A percentile compares a stretch with the other conserved stretches of the same genome.
Evolutionary conservation across 2,113 vertebrate genomes (phyloP).

Genomic region (Eurystomus gularis): DNA sequence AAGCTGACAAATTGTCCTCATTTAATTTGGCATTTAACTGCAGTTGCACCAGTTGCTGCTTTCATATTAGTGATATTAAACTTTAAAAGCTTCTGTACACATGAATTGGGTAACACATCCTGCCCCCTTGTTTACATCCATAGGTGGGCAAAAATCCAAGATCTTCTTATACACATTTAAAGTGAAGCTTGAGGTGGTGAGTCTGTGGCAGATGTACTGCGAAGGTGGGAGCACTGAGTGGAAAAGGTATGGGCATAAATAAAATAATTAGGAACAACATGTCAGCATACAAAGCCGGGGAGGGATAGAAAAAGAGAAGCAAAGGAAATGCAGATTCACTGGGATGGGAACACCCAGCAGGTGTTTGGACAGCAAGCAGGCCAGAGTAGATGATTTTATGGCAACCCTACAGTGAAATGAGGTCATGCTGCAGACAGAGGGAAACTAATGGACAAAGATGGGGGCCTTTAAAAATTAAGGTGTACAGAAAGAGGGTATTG

Average conservation of each 20-base stretch:
- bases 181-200: neutral
- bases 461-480: conserved; percentile 23
- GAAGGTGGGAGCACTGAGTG: neutral
- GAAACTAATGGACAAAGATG: neutral
- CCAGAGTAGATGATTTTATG: conserved; percentile 2
- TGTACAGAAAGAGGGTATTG: neutral
- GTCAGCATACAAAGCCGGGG: neutral
- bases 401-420: conserved; percentile 29
- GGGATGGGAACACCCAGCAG: neutral
- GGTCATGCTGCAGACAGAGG: neutral
- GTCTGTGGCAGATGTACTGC: neutral
- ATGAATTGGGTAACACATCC: neutral
- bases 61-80: neutral
- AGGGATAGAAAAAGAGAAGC: neutral
- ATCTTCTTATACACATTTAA: neutral
- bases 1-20: neutral
- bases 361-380: neutral
- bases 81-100: neutral
- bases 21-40: neutral
- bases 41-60: neutral
- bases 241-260: neutral
- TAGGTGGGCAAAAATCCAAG: neutral
- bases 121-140: neutral
- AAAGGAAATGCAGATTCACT: neutral
- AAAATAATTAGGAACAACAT: neutral